These are phyloP conservation scores for Chromobotia macracanthus DNA, from an alignment of 2,797 vertebrate species.

Conservation along the genomic window DNA sequence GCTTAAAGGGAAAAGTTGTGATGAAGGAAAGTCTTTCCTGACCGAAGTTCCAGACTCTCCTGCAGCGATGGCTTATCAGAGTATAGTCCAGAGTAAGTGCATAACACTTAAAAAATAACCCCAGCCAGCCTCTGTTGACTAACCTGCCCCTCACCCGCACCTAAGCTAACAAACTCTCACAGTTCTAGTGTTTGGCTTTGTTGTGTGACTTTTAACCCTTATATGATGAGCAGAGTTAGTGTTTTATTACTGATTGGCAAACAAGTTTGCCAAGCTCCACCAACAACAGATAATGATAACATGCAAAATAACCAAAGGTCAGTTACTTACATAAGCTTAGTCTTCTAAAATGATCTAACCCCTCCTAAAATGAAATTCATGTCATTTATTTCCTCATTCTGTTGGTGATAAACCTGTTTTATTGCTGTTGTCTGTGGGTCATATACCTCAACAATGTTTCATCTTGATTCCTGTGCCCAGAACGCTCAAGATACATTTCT, in stretches of 20 bases:
- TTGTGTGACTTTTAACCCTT: neutral
- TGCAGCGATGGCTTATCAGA: constrained; percentile 79
- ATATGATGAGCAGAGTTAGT: neutral
- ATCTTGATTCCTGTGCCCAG: neutral
- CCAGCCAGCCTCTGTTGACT: no score
- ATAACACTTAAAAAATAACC: no score
- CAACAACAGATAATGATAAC: no score
- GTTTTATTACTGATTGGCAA: neutral
- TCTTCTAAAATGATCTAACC: no score
- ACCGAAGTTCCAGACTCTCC: constrained; percentile 83
- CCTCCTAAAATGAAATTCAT: no score
- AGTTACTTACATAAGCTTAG: neutral
- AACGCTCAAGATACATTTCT: neutral
- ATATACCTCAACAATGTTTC: neutral
- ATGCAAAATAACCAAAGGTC: neutral
- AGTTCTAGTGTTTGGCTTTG: neutral
- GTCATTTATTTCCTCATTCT: constrained; percentile 6
- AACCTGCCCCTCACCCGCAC: no score
- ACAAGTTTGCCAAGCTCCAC: neutral
- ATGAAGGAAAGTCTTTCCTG: constrained; percentile 89
- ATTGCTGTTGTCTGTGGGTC: neutral
- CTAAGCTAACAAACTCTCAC: neutral
- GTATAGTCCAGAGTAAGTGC: constrained; percentile 89
- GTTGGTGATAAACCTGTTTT: neutral
- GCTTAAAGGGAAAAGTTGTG: constrained; percentile 86